These are phyloP conservation scores for Heliconius sara DNA, from an alignment of 2,888 invertebrate species.

Conservation along the genomic window DNA sequence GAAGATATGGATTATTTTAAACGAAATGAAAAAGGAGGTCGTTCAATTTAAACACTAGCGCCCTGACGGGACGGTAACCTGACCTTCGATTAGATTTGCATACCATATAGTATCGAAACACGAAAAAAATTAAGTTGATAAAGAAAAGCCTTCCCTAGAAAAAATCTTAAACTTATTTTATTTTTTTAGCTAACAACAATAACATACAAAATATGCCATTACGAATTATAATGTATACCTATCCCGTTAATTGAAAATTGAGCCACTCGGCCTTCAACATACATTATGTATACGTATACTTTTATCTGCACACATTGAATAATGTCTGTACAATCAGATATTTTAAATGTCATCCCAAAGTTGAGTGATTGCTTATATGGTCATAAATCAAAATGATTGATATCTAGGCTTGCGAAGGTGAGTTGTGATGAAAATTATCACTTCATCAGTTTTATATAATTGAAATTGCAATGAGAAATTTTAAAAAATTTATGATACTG, in stretches of 20 bases:
- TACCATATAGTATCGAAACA: too few species aligned
- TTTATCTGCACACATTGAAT: neutral
- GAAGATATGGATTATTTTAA: too few species aligned
- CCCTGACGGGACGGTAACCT: too few species aligned
- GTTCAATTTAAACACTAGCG: too few species aligned
- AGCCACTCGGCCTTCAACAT: neutral
- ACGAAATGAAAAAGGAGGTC: too few species aligned
- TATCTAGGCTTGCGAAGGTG: neutral
- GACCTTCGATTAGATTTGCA: too few species aligned
- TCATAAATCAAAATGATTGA: neutral
- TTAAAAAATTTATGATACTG: too few species aligned
- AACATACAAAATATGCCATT: too few species aligned
- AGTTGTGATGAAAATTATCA: slow-evolving; percentile 10
- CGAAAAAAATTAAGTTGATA: too few species aligned
- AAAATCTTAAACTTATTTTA: too few species aligned
- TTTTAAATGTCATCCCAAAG: slow-evolving; percentile 2
- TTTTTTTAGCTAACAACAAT: neutral
- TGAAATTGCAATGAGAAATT: neutral
- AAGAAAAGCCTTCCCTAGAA: too few species aligned
- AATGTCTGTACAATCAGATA: neutral
- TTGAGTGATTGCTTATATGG: slow-evolving; percentile 19
- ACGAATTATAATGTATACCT: neutral
- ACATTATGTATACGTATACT: neutral
- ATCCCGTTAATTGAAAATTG: neutral
- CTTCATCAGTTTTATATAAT: neutral